Base-by-base conservation (phyloP, 2,888 invertebrate species). In the Cyclophora punctaria region DNA sequence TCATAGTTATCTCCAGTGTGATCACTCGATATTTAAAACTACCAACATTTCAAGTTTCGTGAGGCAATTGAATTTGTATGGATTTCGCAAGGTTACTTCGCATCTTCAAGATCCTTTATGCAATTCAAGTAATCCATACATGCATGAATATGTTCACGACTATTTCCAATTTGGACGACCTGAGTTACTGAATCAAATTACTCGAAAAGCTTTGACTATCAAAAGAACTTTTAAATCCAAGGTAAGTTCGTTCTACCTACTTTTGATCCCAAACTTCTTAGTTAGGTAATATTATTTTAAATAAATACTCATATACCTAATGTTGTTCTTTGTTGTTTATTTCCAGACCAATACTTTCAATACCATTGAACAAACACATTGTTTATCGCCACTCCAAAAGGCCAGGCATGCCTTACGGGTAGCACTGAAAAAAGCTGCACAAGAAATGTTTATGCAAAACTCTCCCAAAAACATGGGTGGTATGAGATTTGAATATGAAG, bases 1-100 rank as follows among this genome's bases (percentile, higher is more conserved):
- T 56, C 83, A 89, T 52, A 83, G 80, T 58, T 92, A 91, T 69
- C 76, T 92, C 35, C 83, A 83, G 64, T 82, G 87, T 56, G 80
- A 83, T 52, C 80, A 84, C 57, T 88, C 88, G 5, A 85, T 91
- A 57, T 92, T 92, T 66, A 91, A 91, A 70, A 91, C 91, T 0
- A 90, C 83, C 45, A 91, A 90, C 60, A 90, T 91, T 51, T 90
- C 91, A 41, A 91, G 91, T 67, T 92, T 92, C 70, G 89, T 92
- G n/a, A 80, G 91, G 41, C 91, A 92, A 54, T 69, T 92, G 34
- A 91, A 91, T 71, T 74, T 91, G 35, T 92, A 91, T 64, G 92
- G 91, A 4, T 92, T 92, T 69, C 88, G 91, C 6, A 91, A 91
- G 78, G 90, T 91, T 33, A 90, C 90, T 44, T 90, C 90, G 2